Evolutionary conservation across 2,797 vertebrate species (phyloP).

Genomic region (Serranus cabrilla): DNA sequence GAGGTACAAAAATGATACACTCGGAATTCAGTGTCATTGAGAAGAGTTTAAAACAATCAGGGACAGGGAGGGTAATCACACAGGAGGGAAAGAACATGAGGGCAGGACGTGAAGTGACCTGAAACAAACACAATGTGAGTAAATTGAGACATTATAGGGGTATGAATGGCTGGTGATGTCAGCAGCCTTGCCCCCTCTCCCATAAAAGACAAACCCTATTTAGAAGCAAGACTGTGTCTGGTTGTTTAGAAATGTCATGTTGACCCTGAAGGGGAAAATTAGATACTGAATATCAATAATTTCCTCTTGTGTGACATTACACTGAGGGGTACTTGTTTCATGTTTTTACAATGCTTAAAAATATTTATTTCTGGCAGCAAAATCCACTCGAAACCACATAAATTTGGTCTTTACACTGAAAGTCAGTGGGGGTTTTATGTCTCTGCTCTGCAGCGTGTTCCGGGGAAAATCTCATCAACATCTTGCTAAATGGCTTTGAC

Average conservation of each 20-base stretch:
- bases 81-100: too few species aligned
- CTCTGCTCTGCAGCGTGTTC: conserved; percentile 18
- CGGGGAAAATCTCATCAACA: conserved; percentile 30
- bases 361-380: neutral
- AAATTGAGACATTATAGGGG: neutral
- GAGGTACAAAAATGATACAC: too few species aligned
- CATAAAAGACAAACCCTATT: conserved; percentile 5
- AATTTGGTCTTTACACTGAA: neutral
- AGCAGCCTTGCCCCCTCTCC: neutral
- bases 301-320: conserved; percentile 1
- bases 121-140: too few species aligned
- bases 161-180: neutral
- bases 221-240: neutral
- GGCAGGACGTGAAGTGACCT: too few species aligned
- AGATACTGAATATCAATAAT: conserved; percentile 16
- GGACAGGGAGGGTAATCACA: too few species aligned
- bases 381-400: conserved; percentile 18
- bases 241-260: conserved; percentile 27
- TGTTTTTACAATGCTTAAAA: conserved; percentile 4
- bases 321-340: neutral
- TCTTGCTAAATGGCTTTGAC: conserved; percentile 45
- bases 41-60: too few species aligned
- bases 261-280: neutral
- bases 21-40: too few species aligned
- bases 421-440: neutral